phyloP scores from a whole-genome alignment of 2,797 vertebrate species.

The Alosa sapidissima region DNA sequence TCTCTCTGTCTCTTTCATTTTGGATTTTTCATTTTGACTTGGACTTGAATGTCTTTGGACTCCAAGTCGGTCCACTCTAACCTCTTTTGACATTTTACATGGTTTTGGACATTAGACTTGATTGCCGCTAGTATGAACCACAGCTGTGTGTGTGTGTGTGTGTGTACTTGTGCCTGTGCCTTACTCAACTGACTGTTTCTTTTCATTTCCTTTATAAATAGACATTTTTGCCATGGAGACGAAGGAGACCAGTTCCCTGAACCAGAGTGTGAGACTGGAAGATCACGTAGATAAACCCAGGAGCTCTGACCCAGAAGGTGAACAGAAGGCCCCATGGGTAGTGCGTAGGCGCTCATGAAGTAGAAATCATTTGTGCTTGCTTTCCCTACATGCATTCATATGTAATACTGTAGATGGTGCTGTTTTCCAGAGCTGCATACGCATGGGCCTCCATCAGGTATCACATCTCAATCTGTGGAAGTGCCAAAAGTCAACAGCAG shows the following conservation, averaged over 20 bases:
- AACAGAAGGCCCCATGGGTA: neutral
- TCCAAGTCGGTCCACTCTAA: no score
- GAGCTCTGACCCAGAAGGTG: neutral
- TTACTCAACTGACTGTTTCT: neutral
- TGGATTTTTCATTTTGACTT: no score
- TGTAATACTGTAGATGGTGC: neutral
- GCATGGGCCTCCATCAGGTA: neutral
- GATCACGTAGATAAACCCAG: slow-evolving; percentile 2
- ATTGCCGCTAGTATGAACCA: no score
- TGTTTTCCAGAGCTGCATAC: neutral
- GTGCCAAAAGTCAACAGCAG: neutral
- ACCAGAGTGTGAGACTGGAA: neutral
- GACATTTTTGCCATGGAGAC: neutral
- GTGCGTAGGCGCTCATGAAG: neutral
- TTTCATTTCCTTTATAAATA: neutral
- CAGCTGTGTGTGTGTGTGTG: no score
- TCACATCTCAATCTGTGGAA: neutral
- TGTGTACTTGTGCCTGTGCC: neutral
- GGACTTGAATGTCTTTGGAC: no score
- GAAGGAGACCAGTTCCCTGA: neutral
- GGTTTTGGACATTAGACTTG: no score
- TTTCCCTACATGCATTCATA: neutral
- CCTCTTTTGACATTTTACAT: no score
- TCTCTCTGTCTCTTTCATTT: no score
- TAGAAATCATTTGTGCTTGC: neutral